phyloP scores from a whole-genome alignment of 1,140 invertebrate species.

The Scaptomyza montana region DNA sequence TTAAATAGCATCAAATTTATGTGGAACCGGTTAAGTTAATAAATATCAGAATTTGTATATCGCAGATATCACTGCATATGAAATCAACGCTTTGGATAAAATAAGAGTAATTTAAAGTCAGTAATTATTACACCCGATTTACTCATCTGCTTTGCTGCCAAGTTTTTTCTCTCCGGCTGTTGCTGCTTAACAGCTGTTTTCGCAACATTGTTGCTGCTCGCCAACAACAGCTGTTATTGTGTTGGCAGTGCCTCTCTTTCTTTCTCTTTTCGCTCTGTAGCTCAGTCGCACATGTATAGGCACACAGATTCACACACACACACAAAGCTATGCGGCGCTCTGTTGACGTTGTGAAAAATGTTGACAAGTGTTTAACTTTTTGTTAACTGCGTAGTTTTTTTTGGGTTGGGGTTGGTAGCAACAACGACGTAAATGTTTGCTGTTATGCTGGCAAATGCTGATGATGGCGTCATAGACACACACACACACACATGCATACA shows the following conservation, averaged over 20 bases:
- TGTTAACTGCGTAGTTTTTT: slow-evolving; percentile 75
- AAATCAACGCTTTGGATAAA: no score
- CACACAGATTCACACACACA: slow-evolving; percentile 28
- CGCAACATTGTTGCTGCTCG: slow-evolving; percentile 68
- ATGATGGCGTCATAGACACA: slow-evolving; percentile 70
- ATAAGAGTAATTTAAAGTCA: slow-evolving; percentile 18
- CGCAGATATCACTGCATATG: no score
- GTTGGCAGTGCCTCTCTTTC: slow-evolving; percentile 28
- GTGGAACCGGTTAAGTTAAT: no score
- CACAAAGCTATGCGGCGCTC: slow-evolving; percentile 56
- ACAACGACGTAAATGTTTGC: slow-evolving; percentile 32
- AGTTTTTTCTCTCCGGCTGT: slow-evolving; percentile 2
- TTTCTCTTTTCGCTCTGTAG: slow-evolving; percentile 45
- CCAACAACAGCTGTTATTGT: slow-evolving; percentile 67
- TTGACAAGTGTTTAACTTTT: slow-evolving; percentile 63
- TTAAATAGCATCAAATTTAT: no score
- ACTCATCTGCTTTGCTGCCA: slow-evolving; percentile 21
- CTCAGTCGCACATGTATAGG: not conserved
- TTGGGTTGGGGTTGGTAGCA: slow-evolving; percentile 52
- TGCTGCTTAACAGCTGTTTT: slow-evolving; percentile 68
- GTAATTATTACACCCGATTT: not conserved
- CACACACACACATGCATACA: not conserved
- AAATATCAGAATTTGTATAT: no score
- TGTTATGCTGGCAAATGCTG: slow-evolving; percentile 53
- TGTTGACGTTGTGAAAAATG: slow-evolving; percentile 68